Conservation (phyloP, 2,113 vertebrate genomes). For the Archilochus colubris region DNA sequence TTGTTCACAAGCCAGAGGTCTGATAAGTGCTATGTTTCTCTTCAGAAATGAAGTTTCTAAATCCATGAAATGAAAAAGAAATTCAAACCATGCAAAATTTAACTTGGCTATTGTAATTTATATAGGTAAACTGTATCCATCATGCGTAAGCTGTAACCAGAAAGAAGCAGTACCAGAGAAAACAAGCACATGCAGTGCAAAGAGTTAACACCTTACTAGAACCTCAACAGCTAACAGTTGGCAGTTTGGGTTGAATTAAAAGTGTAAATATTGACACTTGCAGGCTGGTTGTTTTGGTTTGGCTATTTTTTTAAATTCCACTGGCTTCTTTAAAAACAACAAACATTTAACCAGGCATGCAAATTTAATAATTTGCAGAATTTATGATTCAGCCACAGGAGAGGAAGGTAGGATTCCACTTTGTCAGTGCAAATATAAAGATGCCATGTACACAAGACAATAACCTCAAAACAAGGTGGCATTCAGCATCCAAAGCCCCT, state of each 20-base stretch:
- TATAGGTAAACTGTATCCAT: not conserved
- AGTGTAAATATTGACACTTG: not conserved
- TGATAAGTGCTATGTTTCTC: fast-evolving
- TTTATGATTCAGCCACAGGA: not conserved
- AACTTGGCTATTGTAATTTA: not conserved
- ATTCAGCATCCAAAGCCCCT: not conserved
- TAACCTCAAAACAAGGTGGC: not conserved
- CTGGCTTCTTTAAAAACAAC: not conserved
- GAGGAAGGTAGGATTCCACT: not conserved
- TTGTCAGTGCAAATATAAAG: not conserved
- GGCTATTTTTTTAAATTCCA: not conserved
- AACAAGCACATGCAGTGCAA: not conserved
- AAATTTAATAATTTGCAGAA: not conserved
- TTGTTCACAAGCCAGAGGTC: not conserved
- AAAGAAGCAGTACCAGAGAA: not conserved
- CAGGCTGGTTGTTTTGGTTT: not conserved
- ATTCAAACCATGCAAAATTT: not conserved
- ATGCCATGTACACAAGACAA: not conserved
- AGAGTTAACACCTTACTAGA: not conserved
- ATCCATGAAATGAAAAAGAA: slow-evolving; percentile 5
- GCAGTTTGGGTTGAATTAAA: not conserved
- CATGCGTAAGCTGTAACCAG: not conserved
- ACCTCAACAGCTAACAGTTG: not conserved
- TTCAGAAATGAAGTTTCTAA: not conserved
- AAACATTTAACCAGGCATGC: not conserved